Evolutionary conservation across 2,113 vertebrate species (phyloP), one percentile per base, ranked within the genome.

Genomic region (Baryphthengus martii): DNA sequence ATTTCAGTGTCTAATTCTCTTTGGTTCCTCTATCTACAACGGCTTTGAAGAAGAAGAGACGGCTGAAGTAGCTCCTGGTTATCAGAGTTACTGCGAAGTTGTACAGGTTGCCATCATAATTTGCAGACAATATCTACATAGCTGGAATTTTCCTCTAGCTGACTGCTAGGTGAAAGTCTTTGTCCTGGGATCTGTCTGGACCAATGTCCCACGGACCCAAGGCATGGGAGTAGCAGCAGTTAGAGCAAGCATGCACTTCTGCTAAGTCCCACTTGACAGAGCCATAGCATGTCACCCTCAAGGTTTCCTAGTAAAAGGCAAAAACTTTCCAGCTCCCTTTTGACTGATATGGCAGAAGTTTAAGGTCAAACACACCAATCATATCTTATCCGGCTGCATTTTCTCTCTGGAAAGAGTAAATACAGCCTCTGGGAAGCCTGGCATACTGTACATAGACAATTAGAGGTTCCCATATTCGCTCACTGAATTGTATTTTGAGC

Each of bases 401-500:
- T 93, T 89, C 70, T 90, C 26, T 63, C 50, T 89, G 74, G 50
- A 87, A 96, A 82, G 65, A 65, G 63, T 58, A 93, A 95, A 92
- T 58, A 44, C 55, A 95, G 85, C 29, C 59, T 95, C 75, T 77
- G 47, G 65, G 70, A 89, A 71, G 62, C 47, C 96, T 79, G 85
- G 67, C 49, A 85, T 16, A 55, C 50, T 28, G 65, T 31, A 31
- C 28, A 4, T 9, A 89, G 77, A 86, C 92, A 93, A 95, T 81
- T 90, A 88, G 62, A 90, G 85, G 85, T 62, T 97, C 65, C 86
- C 77, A 56, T 92, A 78, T 86, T 92, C 94, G 93, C 42, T 65
- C 85, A 80, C 79, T 93, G 93, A 92, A 75, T 62, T 95, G 87
- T 85, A 58, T 80, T 95, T 90, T 88, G 80, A 61, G 95, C 17